Conservation (phyloP, 2,113 vertebrate genomes). For the Willisornis vidua region DNA sequence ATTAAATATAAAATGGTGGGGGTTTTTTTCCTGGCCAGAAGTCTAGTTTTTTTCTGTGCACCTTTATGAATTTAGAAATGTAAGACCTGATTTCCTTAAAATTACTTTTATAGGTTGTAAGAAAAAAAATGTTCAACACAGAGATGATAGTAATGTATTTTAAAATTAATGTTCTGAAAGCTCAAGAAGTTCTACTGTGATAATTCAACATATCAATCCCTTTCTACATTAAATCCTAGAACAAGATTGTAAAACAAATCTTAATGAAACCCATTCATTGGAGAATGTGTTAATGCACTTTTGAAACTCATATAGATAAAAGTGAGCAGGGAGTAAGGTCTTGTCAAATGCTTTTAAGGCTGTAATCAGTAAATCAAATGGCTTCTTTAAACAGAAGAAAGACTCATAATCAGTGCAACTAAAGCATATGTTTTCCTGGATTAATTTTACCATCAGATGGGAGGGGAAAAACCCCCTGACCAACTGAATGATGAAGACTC, state of each 20-base stretch:
- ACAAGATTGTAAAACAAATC: conserved; percentile 17
- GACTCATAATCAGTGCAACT: background rate
- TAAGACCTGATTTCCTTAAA: background rate
- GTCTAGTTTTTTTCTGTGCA: background rate
- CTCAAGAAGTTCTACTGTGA: background rate
- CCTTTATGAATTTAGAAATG: background rate
- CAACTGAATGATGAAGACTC: background rate
- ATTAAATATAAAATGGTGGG: background rate
- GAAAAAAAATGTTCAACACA: background rate
- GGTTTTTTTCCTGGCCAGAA: background rate
- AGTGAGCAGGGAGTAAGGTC: background rate
- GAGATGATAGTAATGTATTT: background rate
- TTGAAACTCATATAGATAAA: background rate
- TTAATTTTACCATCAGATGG: background rate
- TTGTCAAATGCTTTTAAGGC: conserved; percentile 13
- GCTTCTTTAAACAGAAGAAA: background rate
- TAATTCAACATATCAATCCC: conserved; percentile 6
- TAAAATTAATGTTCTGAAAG: conserved; percentile 43
- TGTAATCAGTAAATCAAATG: conserved; percentile 2
- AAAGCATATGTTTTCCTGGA: background rate
- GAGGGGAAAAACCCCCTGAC: accelerated
- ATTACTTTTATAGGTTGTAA: background rate
- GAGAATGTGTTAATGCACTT: conserved; percentile 48
- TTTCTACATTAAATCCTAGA: conserved; percentile 30
- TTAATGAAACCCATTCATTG: conserved; percentile 19